Evolutionary conservation across 2,888 invertebrate genomes (phyloP).

Genomic region (Capitulum mitella): DNA sequence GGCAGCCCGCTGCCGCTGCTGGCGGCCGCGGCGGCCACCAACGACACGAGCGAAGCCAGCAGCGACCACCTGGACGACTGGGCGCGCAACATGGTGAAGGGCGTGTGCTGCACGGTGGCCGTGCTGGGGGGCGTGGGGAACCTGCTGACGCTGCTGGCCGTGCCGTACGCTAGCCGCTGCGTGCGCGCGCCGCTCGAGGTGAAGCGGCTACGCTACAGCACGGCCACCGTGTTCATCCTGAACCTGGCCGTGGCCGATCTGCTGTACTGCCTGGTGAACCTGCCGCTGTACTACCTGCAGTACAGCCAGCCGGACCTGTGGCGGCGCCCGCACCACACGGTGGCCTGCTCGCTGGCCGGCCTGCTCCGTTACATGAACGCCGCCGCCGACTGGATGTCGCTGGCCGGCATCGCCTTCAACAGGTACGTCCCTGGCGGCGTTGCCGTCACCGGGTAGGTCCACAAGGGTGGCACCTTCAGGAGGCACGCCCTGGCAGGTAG

Average conservation of each 20-base stretch:
- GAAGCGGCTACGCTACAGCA: constrained; percentile 1
- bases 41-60: neutral
- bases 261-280: constrained; percentile 32
- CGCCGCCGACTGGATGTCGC: constrained; percentile 34
- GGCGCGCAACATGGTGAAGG: neutral
- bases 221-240: constrained; percentile 33
- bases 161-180: constrained; percentile 20
- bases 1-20: no score
- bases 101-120: constrained; percentile 13
- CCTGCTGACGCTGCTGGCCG: neutral
- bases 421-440: no score
- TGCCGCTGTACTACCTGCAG: constrained; percentile 34
- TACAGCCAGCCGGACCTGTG: constrained; percentile 25
- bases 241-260: constrained; percentile 34
- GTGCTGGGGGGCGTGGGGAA: constrained; percentile 6
- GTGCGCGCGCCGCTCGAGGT: constrained; percentile 8
- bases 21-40: neutral
- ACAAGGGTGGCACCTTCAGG: no score
- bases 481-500: no score
- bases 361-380: constrained; percentile 35
- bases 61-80: neutral
- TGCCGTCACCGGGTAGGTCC: no score
- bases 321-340: neutral
- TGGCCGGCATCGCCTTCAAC: constrained; percentile 34
- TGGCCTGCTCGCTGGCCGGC: constrained; percentile 29